A percentile compares a stretch with the other conserved stretches of the same genome.
phyloP scores from a whole-genome alignment of 2,888 invertebrate species.

The Geophilus truncorum region DNA sequence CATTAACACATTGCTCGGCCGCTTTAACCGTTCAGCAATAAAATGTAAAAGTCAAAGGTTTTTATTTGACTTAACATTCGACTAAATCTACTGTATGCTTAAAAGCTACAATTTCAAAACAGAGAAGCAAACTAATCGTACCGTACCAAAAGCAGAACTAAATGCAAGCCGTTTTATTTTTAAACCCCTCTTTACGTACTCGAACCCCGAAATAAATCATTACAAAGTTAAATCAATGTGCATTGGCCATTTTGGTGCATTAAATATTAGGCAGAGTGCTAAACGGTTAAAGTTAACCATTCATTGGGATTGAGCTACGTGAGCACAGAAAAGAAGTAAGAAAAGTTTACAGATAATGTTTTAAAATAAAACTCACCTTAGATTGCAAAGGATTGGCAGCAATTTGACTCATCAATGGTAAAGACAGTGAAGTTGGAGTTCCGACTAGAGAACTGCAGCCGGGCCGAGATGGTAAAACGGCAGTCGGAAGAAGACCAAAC shows the following conservation, averaged over 20 bases:
- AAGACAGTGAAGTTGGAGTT: conserved; percentile 29
- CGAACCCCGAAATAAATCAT: neutral
- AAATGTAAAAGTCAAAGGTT: neutral
- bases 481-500: conserved; percentile 30
- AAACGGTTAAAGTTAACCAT: conserved; percentile 33
- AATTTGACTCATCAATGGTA: conserved; percentile 25
- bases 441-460: conserved; percentile 36
- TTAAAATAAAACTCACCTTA: neutral
- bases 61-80: neutral
- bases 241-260: conserved; percentile 19
- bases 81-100: too few species aligned
- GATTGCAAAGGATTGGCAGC: conserved; percentile 1
- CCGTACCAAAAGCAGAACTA: neutral
- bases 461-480: conserved; percentile 21
- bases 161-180: conserved; percentile 25
- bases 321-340: neutral
- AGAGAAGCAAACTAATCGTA: neutral
- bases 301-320: too few species aligned
- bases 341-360: neutral
- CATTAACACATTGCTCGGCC: conserved; percentile 7
- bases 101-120: neutral
- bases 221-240: neutral
- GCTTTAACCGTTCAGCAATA: conserved; percentile 25
- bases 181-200: neutral
- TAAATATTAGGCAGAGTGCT: conserved; percentile 17